Conservation (phyloP, 2,797 vertebrate genomes). For the Pseudomugil gertrudae region DNA sequence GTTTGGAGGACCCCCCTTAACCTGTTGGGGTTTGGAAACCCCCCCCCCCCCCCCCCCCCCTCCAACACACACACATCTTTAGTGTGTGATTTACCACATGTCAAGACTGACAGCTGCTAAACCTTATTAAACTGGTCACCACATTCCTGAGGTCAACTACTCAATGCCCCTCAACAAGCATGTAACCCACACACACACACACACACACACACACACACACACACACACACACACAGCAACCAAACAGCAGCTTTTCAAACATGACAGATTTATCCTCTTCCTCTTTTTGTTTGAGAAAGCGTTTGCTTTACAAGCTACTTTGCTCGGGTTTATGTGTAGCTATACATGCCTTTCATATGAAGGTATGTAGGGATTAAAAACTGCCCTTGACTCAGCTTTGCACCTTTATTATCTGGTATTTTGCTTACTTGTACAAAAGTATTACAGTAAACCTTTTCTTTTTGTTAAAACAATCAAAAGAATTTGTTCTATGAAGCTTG, state of each 20-base stretch:
- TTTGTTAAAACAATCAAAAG: neutral
- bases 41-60: too few relatives aligned
- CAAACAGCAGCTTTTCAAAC: slow-evolving; percentile 53
- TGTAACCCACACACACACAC: too few relatives aligned
- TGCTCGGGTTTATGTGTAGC: slow-evolving; percentile 25
- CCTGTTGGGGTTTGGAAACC: too few relatives aligned
- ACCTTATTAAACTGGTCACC: slow-evolving; percentile 71
- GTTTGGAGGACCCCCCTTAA: too few relatives aligned
- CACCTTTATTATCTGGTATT: slow-evolving; percentile 19
- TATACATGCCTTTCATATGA: slow-evolving; percentile 21
- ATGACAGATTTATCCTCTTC: slow-evolving; percentile 48
- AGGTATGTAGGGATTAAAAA: slow-evolving; percentile 15
- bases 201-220: too few relatives aligned
- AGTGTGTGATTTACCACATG: slow-evolving; percentile 68
- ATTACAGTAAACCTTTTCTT: slow-evolving; percentile 1
- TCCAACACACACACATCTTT: neutral
- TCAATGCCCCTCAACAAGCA: slow-evolving; percentile 57
- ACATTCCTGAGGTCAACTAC: slow-evolving; percentile 73
- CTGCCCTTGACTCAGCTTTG: slow-evolving; percentile 14
- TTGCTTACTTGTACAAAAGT: slow-evolving; percentile 2
- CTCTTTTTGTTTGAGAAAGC: slow-evolving; percentile 29
- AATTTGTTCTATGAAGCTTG: slow-evolving; percentile 5
- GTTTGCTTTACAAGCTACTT: slow-evolving; percentile 40
- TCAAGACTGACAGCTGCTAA: slow-evolving; percentile 77
- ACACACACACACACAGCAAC: slow-evolving; percentile 11